Base-by-base conservation (phyloP, 2,113 vertebrate species). In the Thomomys bottae region DNA sequence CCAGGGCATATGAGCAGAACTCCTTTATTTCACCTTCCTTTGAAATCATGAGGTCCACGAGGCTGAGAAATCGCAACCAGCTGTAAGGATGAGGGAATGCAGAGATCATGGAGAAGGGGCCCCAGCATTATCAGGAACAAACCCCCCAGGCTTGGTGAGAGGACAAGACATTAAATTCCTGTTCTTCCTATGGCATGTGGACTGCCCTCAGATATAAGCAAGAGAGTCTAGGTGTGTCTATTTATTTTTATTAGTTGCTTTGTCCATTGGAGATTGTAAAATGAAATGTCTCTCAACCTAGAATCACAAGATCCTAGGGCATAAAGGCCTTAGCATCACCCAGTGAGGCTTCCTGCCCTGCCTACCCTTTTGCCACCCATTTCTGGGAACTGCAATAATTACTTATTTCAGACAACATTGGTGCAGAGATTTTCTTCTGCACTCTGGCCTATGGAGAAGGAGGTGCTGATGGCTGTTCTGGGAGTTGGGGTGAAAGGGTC, bases 361-460 rank as follows among this genome's bases (percentile, higher is more conserved):
- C 24, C 85, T 68, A 24, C 21, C 45, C n/a, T 87, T 75, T 59
- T 61, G 5, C 49, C 45, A 3, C 76, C 73, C 9, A 36, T 71
- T 28, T 89, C 57, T 4, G 67, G 70, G 36, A 88, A 84, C 61
- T 61, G 8, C 24, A 71, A 86, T 88, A 54, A 93, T 96, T 80
- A 73, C 63, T 75, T 88, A 81, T 92, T 95, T 94, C 83, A 92
- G 72, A 83, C 67, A 95, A 40, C 32, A 76, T 30, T 72, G 17
- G 32, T 72, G 61, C 21, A 11, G 73, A 84, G 87, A 70, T 80
- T 81, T 92, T 89, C 87, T 87, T 28, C 82, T 90, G 82, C 66
- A 87, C 75, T 90, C 73, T 70, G 57, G 70, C 24, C 67, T 92
- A 57, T 72, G 0, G 32, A 84, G 49, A 90, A 84, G 30, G 75